These are phyloP conservation scores for Papilio dardanus DNA, from an alignment of 1,140 invertebrate genomes.

Conservation along the genomic window DNA sequence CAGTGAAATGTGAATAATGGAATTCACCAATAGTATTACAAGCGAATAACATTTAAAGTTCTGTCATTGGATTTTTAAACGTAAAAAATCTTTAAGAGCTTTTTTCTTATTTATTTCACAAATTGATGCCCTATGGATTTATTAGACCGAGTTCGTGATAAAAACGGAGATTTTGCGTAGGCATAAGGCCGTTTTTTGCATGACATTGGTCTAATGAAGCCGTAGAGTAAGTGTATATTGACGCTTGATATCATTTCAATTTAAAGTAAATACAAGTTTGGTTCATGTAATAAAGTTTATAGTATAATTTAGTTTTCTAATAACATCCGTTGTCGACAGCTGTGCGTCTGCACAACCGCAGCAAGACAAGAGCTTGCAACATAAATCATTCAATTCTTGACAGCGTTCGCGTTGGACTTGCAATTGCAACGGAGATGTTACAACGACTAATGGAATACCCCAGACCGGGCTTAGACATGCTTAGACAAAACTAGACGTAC, in stretches of 20 bases:
- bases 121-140: too few species aligned
- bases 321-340: not conserved
- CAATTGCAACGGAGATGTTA: slow-evolving; percentile 36
- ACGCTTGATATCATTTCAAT: too few species aligned
- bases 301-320: not conserved
- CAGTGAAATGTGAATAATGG: not conserved
- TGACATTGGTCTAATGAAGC: too few species aligned
- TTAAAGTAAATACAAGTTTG: not conserved
- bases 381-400: slow-evolving; percentile 33
- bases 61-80: too few species aligned
- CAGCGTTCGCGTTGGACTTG: slow-evolving; percentile 22
- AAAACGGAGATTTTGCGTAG: too few species aligned
- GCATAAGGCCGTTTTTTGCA: too few species aligned
- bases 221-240: too few species aligned
- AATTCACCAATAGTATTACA: too few species aligned
- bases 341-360: slow-evolving; percentile 8
- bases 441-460: slow-evolving; percentile 34
- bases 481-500: not conserved
- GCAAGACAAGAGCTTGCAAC: slow-evolving; percentile 6
- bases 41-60: too few species aligned
- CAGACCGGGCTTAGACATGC: slow-evolving; percentile 10
- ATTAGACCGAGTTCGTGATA: too few species aligned
- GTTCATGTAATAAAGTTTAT: not conserved
- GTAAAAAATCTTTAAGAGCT: not conserved
- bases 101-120: too few species aligned